Percentiles rank a stretch among this genome's conserved stretches.
phyloP scores from a whole-genome alignment of 2,888 invertebrate species.

The Oscheius sp. region DNA sequence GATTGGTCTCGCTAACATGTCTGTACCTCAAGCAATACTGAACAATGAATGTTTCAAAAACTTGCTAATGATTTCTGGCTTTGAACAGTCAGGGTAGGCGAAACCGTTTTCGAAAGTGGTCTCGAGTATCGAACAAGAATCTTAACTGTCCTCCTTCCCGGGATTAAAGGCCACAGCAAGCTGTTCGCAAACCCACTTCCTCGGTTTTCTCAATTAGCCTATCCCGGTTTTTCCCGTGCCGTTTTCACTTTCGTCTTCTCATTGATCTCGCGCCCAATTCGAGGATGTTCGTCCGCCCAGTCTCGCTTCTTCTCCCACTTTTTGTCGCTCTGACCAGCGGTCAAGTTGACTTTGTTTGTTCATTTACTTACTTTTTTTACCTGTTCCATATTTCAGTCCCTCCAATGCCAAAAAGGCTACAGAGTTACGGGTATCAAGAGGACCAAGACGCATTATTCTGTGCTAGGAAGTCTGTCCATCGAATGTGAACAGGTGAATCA shows the following conservation, averaged over 20 bases:
- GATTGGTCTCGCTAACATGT: too few relatives aligned
- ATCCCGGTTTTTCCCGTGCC: background rate
- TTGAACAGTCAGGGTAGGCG: background rate
- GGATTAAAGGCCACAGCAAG: too few relatives aligned
- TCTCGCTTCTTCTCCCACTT: background rate
- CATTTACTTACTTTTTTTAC: background rate
- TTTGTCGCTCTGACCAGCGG: background rate
- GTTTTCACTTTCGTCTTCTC: background rate
- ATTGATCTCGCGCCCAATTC: background rate
- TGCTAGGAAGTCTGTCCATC: slow-evolving; percentile 53
- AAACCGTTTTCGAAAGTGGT: too few relatives aligned
- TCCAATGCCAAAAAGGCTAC: slow-evolving; percentile 58
- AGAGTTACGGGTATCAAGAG: slow-evolving; percentile 56
- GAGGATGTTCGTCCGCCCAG: background rate
- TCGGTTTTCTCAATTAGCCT: background rate
- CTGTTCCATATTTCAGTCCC: slow-evolving; percentile 40
- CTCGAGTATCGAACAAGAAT: too few relatives aligned
- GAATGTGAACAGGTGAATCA: slow-evolving; percentile 54
- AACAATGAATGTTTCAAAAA: background rate
- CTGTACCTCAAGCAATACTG: too few relatives aligned
- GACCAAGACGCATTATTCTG: slow-evolving; percentile 51
- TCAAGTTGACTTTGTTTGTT: slow-evolving; percentile 29
- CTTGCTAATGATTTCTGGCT: background rate
- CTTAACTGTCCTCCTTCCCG: too few relatives aligned
- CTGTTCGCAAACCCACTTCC: background rate